Percentiles rank a stretch among this genome's conserved stretches.
Evolutionary conservation across 1,140 invertebrate species (phyloP).

Genomic region (Drosophila ironensis): DNA sequence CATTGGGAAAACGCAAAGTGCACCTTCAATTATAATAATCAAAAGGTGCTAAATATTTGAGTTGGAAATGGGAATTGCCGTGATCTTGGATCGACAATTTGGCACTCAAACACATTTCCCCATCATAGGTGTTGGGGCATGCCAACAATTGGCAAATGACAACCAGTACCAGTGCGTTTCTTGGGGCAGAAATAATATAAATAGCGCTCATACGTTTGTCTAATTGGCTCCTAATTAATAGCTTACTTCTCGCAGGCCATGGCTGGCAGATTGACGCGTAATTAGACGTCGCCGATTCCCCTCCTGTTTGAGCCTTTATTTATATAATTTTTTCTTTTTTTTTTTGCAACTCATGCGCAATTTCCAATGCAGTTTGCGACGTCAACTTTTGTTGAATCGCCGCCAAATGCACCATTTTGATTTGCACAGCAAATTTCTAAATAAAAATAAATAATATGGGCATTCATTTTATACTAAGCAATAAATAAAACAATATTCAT

Average conservation of each 20-base stretch:
- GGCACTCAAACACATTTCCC: background rate
- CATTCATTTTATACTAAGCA: slow-evolving; percentile 1
- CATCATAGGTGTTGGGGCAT: slow-evolving; percentile 22
- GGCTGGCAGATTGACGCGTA: slow-evolving; percentile 23
- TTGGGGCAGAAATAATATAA: slow-evolving; percentile 20
- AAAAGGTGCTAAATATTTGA: no score
- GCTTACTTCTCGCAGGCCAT: slow-evolving; percentile 6
- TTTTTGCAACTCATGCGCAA: slow-evolving; percentile 16
- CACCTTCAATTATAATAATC: no score
- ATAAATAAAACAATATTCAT: background rate
- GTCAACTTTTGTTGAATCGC: background rate
- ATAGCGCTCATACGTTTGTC: slow-evolving; percentile 33
- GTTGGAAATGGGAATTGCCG: background rate
- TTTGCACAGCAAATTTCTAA: slow-evolving; percentile 1
- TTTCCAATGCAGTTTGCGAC: slow-evolving; percentile 2
- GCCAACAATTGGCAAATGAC: slow-evolving; percentile 9
- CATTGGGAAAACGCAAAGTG: no score
- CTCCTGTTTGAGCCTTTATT: background rate
- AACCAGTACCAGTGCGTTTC: background rate
- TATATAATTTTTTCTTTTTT: background rate
- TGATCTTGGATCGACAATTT: slow-evolving; percentile 7
- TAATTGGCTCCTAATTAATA: slow-evolving; percentile 57
- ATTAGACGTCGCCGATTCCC: slow-evolving; percentile 12
- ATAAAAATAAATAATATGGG: slow-evolving; percentile 5
- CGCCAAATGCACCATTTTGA: background rate